Conservation (phyloP, 2,888 invertebrate species). For the Oegoconia quadripuncta region DNA sequence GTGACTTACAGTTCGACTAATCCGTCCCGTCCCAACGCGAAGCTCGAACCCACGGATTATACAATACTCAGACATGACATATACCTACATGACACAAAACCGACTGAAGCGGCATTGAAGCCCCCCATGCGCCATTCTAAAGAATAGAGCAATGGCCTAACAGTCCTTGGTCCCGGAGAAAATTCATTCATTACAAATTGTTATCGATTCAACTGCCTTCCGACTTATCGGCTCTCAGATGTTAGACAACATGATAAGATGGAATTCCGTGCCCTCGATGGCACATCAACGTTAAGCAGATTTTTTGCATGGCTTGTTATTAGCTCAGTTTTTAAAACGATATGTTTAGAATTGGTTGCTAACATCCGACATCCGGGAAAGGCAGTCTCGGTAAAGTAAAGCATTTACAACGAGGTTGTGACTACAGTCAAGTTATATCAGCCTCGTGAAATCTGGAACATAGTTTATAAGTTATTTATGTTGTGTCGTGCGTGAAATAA, state of each 20-base stretch:
- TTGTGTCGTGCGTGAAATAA: slow-evolving; percentile 39
- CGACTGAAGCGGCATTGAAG: slow-evolving; percentile 9
- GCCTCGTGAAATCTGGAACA: slow-evolving; percentile 27
- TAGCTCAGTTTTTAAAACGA: slow-evolving; percentile 19
- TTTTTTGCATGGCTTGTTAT: slow-evolving; percentile 19
- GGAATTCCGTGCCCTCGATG: slow-evolving; percentile 4
- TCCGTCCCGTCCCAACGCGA: not conserved
- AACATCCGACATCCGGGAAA: slow-evolving; percentile 22
- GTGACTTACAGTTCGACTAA: not conserved
- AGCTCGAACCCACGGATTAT: slow-evolving; percentile 4
- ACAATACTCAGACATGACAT: slow-evolving; percentile 16
- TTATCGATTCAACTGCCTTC: slow-evolving; percentile 1
- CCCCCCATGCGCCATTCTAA: slow-evolving; percentile 4
- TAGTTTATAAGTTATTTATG: slow-evolving; percentile 53
- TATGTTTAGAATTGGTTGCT: slow-evolving; percentile 23
- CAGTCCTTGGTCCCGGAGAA: slow-evolving; percentile 4
- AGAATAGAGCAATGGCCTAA: slow-evolving; percentile 16
- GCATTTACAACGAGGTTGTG: slow-evolving; percentile 27
- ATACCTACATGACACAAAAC: too few relatives aligned
- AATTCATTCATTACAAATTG: too few relatives aligned
- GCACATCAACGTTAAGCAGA: slow-evolving; percentile 6
- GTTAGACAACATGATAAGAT: not conserved
- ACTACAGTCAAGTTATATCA: slow-evolving; percentile 26
- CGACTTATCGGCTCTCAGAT: not conserved
- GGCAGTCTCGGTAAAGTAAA: slow-evolving; percentile 20